Percentiles rank a stretch among this genome's conserved stretches.
These are phyloP conservation scores for Mus pahari DNA, from an alignment of 2,113 vertebrate species.

Conservation along the genomic window DNA sequence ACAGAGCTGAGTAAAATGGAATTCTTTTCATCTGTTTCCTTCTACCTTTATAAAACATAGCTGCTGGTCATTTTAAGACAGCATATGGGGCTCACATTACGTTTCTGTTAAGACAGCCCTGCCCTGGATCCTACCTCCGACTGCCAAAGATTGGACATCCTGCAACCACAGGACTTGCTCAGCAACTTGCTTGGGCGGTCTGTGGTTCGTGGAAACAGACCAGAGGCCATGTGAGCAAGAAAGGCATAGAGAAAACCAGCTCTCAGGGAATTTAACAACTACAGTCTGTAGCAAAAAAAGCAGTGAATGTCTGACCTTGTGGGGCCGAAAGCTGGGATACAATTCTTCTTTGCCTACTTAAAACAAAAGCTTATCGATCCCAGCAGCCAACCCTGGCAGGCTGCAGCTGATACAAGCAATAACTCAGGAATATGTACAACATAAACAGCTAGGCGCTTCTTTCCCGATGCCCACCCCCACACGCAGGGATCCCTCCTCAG, in stretches of 20 bases:
- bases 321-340: slow-evolving; percentile 66
- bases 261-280: slow-evolving; percentile 57
- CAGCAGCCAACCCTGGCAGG: slow-evolving; percentile 60
- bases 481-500: neutral
- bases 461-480: slow-evolving; percentile 27
- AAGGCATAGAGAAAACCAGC: slow-evolving; percentile 63
- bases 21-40: slow-evolving; percentile 58
- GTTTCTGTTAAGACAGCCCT: slow-evolving; percentile 50
- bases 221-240: slow-evolving; percentile 65
- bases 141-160: slow-evolving; percentile 24
- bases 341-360: slow-evolving; percentile 63
- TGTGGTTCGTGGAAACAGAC: slow-evolving; percentile 72
- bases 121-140: slow-evolving; percentile 18
- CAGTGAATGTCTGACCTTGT: slow-evolving; percentile 52
- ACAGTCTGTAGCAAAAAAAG: slow-evolving; percentile 63
- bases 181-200: slow-evolving; percentile 56
- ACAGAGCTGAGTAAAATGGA: slow-evolving; percentile 62
- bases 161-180: slow-evolving; percentile 58
- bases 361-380: slow-evolving; percentile 29
- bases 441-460: slow-evolving; percentile 71
- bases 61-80: slow-evolving; percentile 54
- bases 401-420: slow-evolving; percentile 79
- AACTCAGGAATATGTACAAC: slow-evolving; percentile 77
- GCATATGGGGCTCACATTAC: slow-evolving; percentile 30
- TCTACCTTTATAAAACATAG: slow-evolving; percentile 37